Percentiles rank a stretch among this genome's conserved stretches.
These are phyloP conservation scores for Hozukius guyotensis DNA, from an alignment of 2,797 vertebrate species.

Conservation along the genomic window DNA sequence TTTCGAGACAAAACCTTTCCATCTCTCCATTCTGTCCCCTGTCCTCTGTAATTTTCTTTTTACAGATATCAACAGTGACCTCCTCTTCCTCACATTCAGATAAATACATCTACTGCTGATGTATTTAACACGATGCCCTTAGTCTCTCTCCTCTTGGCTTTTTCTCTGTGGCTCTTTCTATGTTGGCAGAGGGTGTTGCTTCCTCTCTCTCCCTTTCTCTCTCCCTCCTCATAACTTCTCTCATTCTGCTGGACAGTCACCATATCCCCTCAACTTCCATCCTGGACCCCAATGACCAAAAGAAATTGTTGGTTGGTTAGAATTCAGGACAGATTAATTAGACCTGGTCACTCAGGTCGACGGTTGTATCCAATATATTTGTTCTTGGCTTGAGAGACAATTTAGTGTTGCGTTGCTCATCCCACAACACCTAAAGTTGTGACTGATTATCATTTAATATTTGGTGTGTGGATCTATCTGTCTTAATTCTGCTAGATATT, in stretches of 20 bases:
- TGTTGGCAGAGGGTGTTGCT: slow-evolving; percentile 78
- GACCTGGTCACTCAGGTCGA: not conserved
- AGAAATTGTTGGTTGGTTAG: slow-evolving; percentile 15
- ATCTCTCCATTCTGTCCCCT: slow-evolving; percentile 42
- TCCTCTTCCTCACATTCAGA: slow-evolving; percentile 65
- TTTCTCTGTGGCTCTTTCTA: slow-evolving; percentile 65
- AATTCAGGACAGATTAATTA: not conserved
- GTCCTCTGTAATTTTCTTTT: slow-evolving; percentile 59
- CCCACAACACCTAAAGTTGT: not conserved
- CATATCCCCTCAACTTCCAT: slow-evolving; percentile 71
- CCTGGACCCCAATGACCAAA: slow-evolving; percentile 73
- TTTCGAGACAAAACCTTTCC: slow-evolving; percentile 15
- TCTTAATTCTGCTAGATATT: too few relatives aligned
- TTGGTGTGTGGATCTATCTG: not conserved
- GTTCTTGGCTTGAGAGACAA: slow-evolving; percentile 16
- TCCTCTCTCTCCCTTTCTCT: slow-evolving; percentile 65
- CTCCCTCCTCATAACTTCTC: slow-evolving; percentile 62
- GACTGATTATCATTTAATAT: not conserved
- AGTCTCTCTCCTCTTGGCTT: slow-evolving; percentile 53
- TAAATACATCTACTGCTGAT: slow-evolving; percentile 83
- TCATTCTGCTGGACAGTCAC: slow-evolving; percentile 69
- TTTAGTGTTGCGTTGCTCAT: slow-evolving; percentile 2
- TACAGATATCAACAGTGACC: slow-evolving; percentile 75
- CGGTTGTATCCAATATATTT: not conserved
- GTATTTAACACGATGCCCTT: slow-evolving; percentile 77